Base-by-base conservation (phyloP, 2,113 vertebrate species). In the Anguilla rostrata region DNA sequence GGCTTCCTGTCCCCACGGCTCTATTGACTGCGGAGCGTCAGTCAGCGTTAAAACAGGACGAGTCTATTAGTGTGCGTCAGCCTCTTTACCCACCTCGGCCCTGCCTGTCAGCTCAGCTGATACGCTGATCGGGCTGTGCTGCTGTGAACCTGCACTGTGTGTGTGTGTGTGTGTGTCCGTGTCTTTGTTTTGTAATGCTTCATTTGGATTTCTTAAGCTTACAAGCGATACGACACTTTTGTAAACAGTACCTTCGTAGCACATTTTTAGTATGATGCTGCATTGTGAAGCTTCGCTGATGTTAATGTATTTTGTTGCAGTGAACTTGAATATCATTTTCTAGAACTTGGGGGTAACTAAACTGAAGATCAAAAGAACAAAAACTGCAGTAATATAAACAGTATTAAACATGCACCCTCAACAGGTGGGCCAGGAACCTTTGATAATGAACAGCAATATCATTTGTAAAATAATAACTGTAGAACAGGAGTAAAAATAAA, bases 21-120 rank as follows among this genome's bases (percentile, higher is more conserved):
- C 90, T 95, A 95, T 95, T 93, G 94, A 94, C 93, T 92, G 90
- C 84, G 91, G n/a, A 34, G 92, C 89, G 91, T 90, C 85, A 90
- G 92, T 90, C 89, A 86, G 89, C 90, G 90, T 92, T 94, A 92
- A 94, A 95, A 90, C 92, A 92, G 91, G 86, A 81, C 89, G 83
- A 82, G 91, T 92, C 92, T 94, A 93, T 95, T 93, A 93, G 93
- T 86, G 87, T 89, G 89, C 92, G 93, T 95, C 93, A 94, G 91
- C 92, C 92, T 92, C 89, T 90, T 93, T 92, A 94, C 93, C 93
- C 84, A 80, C 88, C 91, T 89, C 93, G 92, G 93, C 95, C 91
- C 90, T 83, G 91, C 89, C 90, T 92, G 93, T 94, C 93, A 94
- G 92, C 89, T 92, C 88, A n/a, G 87, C 93, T 90, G 90, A 91